These are phyloP conservation scores for Sialia sialis DNA, from an alignment of 2,113 vertebrate genomes.

Conservation along the genomic window DNA sequence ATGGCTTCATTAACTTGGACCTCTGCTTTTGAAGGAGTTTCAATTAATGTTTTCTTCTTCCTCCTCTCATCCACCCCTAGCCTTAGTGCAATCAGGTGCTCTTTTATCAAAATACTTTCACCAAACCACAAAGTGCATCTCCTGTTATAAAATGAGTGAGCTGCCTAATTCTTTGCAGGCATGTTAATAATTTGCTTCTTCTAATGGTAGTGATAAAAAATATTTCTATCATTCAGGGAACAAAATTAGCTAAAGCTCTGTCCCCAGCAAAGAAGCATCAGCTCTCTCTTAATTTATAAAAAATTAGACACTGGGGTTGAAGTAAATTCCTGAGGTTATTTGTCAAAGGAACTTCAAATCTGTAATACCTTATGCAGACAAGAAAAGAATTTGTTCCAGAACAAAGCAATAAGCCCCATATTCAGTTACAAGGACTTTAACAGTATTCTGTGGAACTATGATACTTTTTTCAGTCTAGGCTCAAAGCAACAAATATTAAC, in stretches of 20 bases:
- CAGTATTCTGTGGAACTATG: not conserved
- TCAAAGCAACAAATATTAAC: not conserved
- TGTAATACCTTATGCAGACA: not conserved
- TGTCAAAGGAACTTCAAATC: not conserved
- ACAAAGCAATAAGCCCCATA: not conserved
- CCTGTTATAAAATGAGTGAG: not conserved
- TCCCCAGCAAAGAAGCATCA: not conserved
- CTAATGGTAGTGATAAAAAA: not conserved
- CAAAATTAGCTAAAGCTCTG: not conserved
- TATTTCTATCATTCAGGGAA: not conserved
- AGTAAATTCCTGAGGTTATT: not conserved
- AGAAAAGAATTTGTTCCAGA: not conserved
- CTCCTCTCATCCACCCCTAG: not conserved
- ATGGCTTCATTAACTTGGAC: not conserved
- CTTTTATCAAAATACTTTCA: not conserved
- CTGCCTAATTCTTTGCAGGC: not conserved
- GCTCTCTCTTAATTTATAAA: not conserved
- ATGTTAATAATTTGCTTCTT: rapidly evolving
- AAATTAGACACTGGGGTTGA: not conserved
- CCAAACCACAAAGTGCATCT: not conserved
- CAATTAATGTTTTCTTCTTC: not conserved
- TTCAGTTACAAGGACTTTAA: not conserved
- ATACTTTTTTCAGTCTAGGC: not conserved
- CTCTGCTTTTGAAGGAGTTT: not conserved
- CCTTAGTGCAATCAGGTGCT: not conserved